These are phyloP conservation scores for Linnaemya vulpina DNA, from an alignment of 2,888 invertebrate genomes.

Conservation along the genomic window DNA sequence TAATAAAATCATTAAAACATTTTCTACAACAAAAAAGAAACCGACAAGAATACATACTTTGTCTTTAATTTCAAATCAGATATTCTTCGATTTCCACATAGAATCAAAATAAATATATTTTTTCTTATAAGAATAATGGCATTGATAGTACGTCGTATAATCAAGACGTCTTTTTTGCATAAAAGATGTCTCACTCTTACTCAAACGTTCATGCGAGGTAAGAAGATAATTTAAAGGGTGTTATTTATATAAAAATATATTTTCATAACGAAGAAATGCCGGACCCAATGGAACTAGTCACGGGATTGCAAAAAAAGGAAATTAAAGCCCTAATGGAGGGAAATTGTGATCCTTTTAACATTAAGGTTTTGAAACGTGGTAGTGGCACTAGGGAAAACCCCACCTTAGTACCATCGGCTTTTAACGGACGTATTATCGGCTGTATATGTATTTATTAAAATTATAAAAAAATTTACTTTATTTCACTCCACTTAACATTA, in stretches of 20 bases:
- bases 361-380: slow-evolving; percentile 89
- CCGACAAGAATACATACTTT: not conserved
- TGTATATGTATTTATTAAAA: slow-evolving; percentile 89
- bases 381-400: slow-evolving; percentile 92
- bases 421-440: slow-evolving; percentile 94
- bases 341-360: slow-evolving; percentile 92
- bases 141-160: slow-evolving; percentile 4
- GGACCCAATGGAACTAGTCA: slow-evolving; percentile 95
- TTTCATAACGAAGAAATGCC: slow-evolving; percentile 86
- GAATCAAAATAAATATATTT: slow-evolving; percentile 24
- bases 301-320: slow-evolving; percentile 95
- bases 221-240: not conserved
- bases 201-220: slow-evolving; percentile 10
- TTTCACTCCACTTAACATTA: slow-evolving; percentile 39
- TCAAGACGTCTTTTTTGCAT: not conserved
- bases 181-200: slow-evolving; percentile 37
- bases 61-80: slow-evolving; percentile 35
- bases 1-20: not conserved
- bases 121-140: slow-evolving; percentile 24
- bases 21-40: not conserved
- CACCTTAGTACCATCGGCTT: slow-evolving; percentile 94
- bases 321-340: slow-evolving; percentile 92
- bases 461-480: not conserved
- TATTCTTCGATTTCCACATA: slow-evolving; percentile 7
- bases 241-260: too few relatives aligned